A percentile compares a stretch with the other conserved stretches of the same genome.
Evolutionary conservation across 1,140 invertebrate species (phyloP).

Genomic region (Pseudomyrmex sp.): DNA sequence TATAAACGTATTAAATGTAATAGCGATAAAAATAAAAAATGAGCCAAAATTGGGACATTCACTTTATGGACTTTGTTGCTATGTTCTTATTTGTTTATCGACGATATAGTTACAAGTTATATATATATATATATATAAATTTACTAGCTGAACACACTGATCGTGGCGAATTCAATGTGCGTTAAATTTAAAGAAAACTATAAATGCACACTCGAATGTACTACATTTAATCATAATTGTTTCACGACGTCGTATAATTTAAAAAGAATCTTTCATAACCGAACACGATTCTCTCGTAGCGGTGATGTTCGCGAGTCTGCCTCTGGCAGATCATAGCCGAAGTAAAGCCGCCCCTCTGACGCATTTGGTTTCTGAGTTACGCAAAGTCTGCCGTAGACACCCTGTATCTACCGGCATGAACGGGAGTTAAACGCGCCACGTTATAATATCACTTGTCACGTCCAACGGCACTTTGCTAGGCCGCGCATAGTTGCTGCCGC

Average conservation of each 20-base stretch:
- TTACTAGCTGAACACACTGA: too few species aligned
- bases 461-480: constrained; percentile 73
- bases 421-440: constrained; percentile 65
- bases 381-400: constrained; percentile 76
- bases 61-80: too few species aligned
- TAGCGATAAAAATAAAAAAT: too few species aligned
- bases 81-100: too few species aligned
- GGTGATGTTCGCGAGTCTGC: constrained; percentile 52
- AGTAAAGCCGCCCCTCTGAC: constrained; percentile 68
- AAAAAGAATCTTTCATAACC: constrained; percentile 22
- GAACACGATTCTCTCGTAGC: background rate
- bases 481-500: constrained; percentile 61
- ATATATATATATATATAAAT: too few species aligned
- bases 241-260: constrained; percentile 31
- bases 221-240: background rate
- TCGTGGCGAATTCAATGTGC: too few species aligned
- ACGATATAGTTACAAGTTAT: too few species aligned
- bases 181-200: too few species aligned
- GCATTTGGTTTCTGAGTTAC: constrained; percentile 76
- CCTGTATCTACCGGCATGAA: constrained; percentile 63
- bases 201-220: background rate
- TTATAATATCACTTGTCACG: constrained; percentile 79
- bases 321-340: constrained; percentile 63
- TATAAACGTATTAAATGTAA: too few species aligned
- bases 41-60: too few species aligned